phyloP scores from a whole-genome alignment of 2,888 invertebrate genomes.

The Pseudoips prasinana region DNA sequence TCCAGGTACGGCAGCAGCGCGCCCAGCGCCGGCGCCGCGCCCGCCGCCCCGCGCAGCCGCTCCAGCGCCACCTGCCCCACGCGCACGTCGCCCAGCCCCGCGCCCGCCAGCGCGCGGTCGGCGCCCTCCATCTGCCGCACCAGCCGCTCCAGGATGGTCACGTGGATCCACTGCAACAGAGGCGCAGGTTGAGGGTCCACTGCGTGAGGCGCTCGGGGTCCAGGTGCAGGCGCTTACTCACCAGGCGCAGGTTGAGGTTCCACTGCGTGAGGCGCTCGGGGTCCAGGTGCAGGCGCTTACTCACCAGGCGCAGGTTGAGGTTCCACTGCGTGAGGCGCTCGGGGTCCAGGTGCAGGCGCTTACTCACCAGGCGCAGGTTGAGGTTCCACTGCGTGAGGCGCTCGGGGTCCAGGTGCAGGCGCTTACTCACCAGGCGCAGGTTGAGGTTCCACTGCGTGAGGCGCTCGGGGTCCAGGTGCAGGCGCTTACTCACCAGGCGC shows the following conservation, averaged over 20 bases:
- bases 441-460: no score
- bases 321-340: no score
- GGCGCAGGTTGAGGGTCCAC: constrained; percentile 50
- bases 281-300: constrained; percentile 84
- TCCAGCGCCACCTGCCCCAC: constrained; percentile 34
- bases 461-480: constrained; percentile 81
- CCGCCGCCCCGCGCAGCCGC: constrained; percentile 68
- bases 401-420: constrained; percentile 83
- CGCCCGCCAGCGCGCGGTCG: constrained; percentile 85
- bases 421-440: constrained; percentile 79
- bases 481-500: constrained; percentile 41
- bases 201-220: constrained; percentile 83
- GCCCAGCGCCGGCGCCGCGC: constrained; percentile 86
- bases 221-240: constrained; percentile 63
- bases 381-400: constrained; percentile 7
- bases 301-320: constrained; percentile 78
- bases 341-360: constrained; percentile 71
- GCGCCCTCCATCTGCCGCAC: constrained; percentile 87
- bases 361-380: constrained; percentile 57
- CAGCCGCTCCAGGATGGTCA: constrained; percentile 90
- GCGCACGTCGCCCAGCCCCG: constrained; percentile 33
- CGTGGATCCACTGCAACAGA: constrained; percentile 89
- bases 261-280: constrained; percentile 46
- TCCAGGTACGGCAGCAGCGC: constrained; percentile 90
- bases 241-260: constrained; percentile 58